phyloP scores from a whole-genome alignment of 1,140 invertebrate species.

The Aphaenogaster rudis region DNA sequence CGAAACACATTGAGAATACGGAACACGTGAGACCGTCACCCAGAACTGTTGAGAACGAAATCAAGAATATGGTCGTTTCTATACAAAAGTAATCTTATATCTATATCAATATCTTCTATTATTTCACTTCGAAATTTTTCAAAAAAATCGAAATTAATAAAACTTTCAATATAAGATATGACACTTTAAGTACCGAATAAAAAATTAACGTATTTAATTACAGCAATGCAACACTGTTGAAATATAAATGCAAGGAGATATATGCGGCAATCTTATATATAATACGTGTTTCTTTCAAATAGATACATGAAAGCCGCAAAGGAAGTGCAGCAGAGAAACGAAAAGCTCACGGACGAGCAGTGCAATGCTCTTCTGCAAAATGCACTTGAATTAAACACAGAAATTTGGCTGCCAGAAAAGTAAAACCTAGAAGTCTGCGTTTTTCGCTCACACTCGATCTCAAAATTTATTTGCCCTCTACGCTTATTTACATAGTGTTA shows the following conservation, averaged over 20 bases:
- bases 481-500: not conserved
- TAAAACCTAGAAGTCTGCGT: slow-evolving; percentile 68
- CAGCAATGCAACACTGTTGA: not conserved
- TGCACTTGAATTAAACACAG: slow-evolving; percentile 79
- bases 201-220: not conserved
- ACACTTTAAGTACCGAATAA: not conserved
- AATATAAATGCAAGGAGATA: slow-evolving; percentile 10
- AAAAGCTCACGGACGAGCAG: slow-evolving; percentile 82
- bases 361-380: slow-evolving; percentile 82
- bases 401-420: slow-evolving; percentile 86
- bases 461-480: slow-evolving; percentile 7
- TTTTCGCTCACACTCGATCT: slow-evolving; percentile 2
- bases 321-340: slow-evolving; percentile 82
- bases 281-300: slow-evolving; percentile 12
- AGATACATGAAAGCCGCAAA: slow-evolving; percentile 85
- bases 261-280: not conserved
- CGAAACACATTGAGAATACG: slow-evolving; percentile 69
- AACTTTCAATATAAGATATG: slow-evolving; percentile 1
- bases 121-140: not conserved
- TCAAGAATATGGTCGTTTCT: slow-evolving; percentile 81
- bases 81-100: slow-evolving; percentile 81
- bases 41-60: slow-evolving; percentile 80
- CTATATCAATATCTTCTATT: not conserved
- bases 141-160: not conserved
- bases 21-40: slow-evolving; percentile 61